A percentile compares a stretch with the other conserved stretches of the same genome.
Conservation (phyloP, 2,113 vertebrate genomes). For the Indicator maculatus region DNA sequence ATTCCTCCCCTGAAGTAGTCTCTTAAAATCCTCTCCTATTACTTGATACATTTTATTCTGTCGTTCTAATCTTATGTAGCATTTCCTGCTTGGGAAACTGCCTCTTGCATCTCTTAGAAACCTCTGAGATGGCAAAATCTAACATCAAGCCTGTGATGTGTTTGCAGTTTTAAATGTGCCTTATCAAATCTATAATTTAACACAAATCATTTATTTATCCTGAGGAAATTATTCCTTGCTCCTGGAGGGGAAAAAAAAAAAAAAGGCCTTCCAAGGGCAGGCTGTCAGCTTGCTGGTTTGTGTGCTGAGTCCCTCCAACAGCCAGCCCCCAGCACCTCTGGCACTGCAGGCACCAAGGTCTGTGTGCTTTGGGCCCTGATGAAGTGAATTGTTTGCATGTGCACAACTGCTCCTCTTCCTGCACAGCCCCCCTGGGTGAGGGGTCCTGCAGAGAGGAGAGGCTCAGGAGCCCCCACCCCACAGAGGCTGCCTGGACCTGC, state of each 20-base stretch:
- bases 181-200: neutral
- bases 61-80: neutral
- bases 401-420: neutral
- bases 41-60: neutral
- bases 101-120: neutral
- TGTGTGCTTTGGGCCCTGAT: neutral
- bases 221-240: neutral
- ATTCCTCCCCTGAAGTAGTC: neutral
- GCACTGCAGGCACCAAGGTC: neutral
- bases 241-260: neutral
- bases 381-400: neutral
- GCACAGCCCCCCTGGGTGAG: neutral
- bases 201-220: neutral
- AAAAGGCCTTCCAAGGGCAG: neutral
- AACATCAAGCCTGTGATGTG: neutral
- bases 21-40: neutral
- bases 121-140: neutral
- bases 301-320: neutral
- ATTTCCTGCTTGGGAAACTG: neutral
- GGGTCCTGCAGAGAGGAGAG: neutral
- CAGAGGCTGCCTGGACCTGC: accelerated
- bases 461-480: too few relatives aligned
- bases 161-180: neutral
- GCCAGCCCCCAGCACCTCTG: neutral
- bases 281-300: neutral